A percentile compares a stretch with the other conserved stretches of the same genome.
Evolutionary conservation across 1,140 invertebrate species (phyloP).

Genomic region (Cydia fagiglandana): DNA sequence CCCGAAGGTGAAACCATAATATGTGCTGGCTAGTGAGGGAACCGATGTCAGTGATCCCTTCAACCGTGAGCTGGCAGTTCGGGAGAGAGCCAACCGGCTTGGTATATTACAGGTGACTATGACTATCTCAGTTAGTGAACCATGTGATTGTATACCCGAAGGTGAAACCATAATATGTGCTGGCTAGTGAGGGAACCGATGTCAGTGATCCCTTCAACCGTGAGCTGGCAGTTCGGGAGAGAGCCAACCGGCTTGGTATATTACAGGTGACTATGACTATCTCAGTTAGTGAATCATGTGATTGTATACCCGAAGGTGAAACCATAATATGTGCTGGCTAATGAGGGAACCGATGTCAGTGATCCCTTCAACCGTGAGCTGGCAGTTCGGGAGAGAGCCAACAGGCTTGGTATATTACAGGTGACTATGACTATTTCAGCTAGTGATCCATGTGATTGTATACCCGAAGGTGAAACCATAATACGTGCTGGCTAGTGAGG

Average conservation of each 20-base stretch:
- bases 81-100: slow-evolving; percentile 84
- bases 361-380: slow-evolving; percentile 83
- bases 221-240: slow-evolving; percentile 84
- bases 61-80: slow-evolving; percentile 82
- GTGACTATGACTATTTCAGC: slow-evolving; percentile 42
- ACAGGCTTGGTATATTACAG: slow-evolving; percentile 82
- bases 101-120: slow-evolving; percentile 40
- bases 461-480: slow-evolving; percentile 78
- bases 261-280: too few species aligned
- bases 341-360: slow-evolving; percentile 76
- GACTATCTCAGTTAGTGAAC: slow-evolving; percentile 46
- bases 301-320: slow-evolving; percentile 79
- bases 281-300: too few species aligned
- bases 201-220: slow-evolving; percentile 81
- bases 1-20: slow-evolving; percentile 76
- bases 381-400: slow-evolving; percentile 83
- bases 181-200: slow-evolving; percentile 79
- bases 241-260: slow-evolving; percentile 81
- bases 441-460: slow-evolving; percentile 75
- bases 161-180: slow-evolving; percentile 74
- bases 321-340: slow-evolving; percentile 80
- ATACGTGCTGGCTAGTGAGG: slow-evolving; percentile 79
- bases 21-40: slow-evolving; percentile 80
- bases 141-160: slow-evolving; percentile 79
- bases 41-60: slow-evolving; percentile 80